These are phyloP conservation scores for Notodonta dromedarius DNA, from an alignment of 2,888 invertebrate genomes.

Conservation along the genomic window DNA sequence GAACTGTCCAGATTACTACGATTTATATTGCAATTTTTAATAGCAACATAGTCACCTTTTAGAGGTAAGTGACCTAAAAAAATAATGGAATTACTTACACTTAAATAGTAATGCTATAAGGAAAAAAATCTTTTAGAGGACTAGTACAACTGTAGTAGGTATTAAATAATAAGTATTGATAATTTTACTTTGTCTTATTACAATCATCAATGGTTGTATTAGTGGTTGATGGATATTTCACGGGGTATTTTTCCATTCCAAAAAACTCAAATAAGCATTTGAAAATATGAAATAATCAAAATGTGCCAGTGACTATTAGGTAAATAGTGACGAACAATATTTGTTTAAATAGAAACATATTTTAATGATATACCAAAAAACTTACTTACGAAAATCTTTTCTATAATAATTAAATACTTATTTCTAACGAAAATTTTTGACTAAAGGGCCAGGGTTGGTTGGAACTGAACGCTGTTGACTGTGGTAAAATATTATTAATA, in stretches of 20 bases:
- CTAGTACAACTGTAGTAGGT: too few species aligned
- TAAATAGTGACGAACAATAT: slow-evolving; percentile 47
- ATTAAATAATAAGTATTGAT: too few species aligned
- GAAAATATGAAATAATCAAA: slow-evolving; percentile 44
- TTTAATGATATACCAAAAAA: slow-evolving; percentile 54
- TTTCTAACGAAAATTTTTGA: slow-evolving; percentile 74
- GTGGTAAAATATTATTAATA: slow-evolving; percentile 33
- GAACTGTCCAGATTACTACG: not conserved
- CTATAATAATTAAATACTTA: slow-evolving; percentile 73
- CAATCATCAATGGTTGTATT: not conserved
- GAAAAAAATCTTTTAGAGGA: too few species aligned
- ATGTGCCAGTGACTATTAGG: slow-evolving; percentile 57
- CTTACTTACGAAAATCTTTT: slow-evolving; percentile 55
- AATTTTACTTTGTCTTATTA: too few species aligned
- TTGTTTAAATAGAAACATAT: slow-evolving; percentile 38
- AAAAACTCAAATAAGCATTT: slow-evolving; percentile 31
- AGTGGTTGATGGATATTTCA: not conserved
- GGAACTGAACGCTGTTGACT: slow-evolving; percentile 52
- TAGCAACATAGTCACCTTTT: too few species aligned
- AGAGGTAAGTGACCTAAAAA: too few species aligned
- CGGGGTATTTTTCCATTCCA: slow-evolving; percentile 33
- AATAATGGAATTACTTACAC: too few species aligned
- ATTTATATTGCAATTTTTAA: not conserved
- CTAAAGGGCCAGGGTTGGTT: slow-evolving; percentile 79
- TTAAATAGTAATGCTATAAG: too few species aligned